Evolutionary conservation across 2,113 vertebrate species (phyloP).

Genomic region (Mirounga angustirostris): DNA sequence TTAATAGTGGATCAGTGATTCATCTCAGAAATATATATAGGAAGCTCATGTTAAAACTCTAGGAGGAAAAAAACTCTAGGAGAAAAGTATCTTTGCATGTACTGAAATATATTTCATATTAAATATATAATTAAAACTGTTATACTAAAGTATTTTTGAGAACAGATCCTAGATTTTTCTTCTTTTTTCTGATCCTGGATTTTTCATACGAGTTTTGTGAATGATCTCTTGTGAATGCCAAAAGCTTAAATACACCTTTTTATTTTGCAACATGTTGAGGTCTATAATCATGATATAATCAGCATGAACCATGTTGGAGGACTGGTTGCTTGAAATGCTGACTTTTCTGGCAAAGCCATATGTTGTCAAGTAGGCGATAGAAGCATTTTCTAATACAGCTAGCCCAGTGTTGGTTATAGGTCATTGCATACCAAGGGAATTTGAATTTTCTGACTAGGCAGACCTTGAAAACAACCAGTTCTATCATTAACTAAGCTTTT

Average conservation of each 20-base stretch:
- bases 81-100: not conserved
- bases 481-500: not conserved
- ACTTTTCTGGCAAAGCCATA: not conserved
- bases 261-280: not conserved
- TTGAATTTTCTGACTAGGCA: conserved; percentile 10
- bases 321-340: not conserved
- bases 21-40: not conserved
- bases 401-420: not conserved
- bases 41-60: not conserved
- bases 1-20: not conserved
- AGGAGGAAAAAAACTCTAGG: not conserved
- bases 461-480: not conserved
- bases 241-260: not conserved
- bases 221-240: not conserved
- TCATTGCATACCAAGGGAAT: not conserved
- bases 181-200: not conserved
- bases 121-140: not conserved
- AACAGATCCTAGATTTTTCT: not conserved
- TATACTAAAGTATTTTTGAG: not conserved
- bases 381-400: not conserved
- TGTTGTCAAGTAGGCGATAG: not conserved
- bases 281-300: not conserved
- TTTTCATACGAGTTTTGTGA: not conserved
- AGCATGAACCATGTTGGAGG: not conserved
- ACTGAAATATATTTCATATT: not conserved